Percentiles rank a stretch among this genome's conserved stretches.
Evolutionary conservation across 2,888 invertebrate genomes (phyloP).

Genomic region (Latrodectus hesperus): DNA sequence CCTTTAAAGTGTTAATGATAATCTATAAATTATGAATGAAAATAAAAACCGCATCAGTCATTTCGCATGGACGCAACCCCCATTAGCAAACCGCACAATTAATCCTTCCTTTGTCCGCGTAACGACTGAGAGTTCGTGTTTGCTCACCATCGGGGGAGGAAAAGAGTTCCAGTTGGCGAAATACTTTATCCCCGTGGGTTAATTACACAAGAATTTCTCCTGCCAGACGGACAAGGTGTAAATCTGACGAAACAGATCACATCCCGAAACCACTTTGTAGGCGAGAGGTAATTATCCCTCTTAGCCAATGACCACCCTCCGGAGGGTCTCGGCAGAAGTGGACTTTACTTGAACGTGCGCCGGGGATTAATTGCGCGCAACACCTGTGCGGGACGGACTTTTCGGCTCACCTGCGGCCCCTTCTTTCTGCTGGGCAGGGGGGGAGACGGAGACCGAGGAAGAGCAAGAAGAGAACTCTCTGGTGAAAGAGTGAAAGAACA

Average conservation of each 20-base stretch:
- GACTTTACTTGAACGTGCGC: conserved; percentile 6
- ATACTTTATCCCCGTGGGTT: too few species aligned
- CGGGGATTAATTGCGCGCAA: conserved; percentile 56
- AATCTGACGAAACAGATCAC: conserved; percentile 55
- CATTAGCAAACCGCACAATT: too few species aligned
- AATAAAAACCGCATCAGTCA: too few species aligned
- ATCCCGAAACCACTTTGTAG: not conserved
- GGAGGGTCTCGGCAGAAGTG: not conserved
- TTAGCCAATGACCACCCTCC: not conserved
- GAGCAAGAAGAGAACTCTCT: conserved; percentile 5
- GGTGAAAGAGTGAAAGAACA: conserved; percentile 42
- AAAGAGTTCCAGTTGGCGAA: too few species aligned
- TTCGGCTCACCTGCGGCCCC: conserved; percentile 22
- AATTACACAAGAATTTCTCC: not conserved
- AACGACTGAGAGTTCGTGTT: too few species aligned
- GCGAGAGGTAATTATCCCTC: not conserved
- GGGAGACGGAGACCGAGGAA: not conserved
- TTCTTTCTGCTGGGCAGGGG: too few species aligned
- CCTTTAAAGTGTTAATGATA: too few species aligned
- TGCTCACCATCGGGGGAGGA: too few species aligned
- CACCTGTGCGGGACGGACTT: conserved; percentile 38
- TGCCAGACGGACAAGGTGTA: conserved; percentile 45
- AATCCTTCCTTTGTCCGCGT: too few species aligned
- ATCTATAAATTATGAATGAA: too few species aligned
- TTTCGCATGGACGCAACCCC: too few species aligned